Base-by-base conservation (phyloP, 2,888 invertebrate species). In the Tetanocera ferruginea region DNA sequence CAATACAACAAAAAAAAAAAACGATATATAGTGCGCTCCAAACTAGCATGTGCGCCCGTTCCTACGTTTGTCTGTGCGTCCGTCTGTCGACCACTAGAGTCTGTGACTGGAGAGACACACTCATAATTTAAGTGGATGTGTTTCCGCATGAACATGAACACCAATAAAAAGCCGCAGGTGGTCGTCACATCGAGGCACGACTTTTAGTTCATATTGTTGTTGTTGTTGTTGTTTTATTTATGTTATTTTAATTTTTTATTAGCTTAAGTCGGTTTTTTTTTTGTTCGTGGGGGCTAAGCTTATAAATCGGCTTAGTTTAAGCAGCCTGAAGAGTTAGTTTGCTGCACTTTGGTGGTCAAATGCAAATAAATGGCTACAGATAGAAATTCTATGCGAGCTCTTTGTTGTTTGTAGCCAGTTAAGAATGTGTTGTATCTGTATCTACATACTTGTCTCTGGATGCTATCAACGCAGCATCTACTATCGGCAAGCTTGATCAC, bases 131-230 rank as follows among this genome's bases (percentile, higher is more conserved):
- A 77, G 66, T 80, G 72, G 55, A 72, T 78, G 75, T 75, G 78
- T 75, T 78, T 78, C 78, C 75, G 78, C 78, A 80, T 80, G 79
- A 80, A 79, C 81, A 80, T 80, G 81, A 81, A 81, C 81, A 78
- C 82, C 80, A 82, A 81, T 81, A 80, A 81, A 81, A 81, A 81
- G 74, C 82, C 78, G 82, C 82, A 81, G 83, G 83, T 83, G 82
- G 82, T 79, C 83, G 80, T 79, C 81, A 77, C 74, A 77, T 75
- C 55, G 55, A 64, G 28, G 66, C 74, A 74, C 74, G 74, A 64
- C 52, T 74, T 74, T 31, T 25, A 37, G 74, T 64, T 51, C 64
- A 62, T 52, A 28, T 28, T 17, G 51, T 11, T 31, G n/a, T 28
- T 67, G 66, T 43, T 67, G 43, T 43, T 43, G 43, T 43, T 43